Base-by-base conservation (phyloP, 2,888 invertebrate genomes). In the Stegana nigrithorax region DNA sequence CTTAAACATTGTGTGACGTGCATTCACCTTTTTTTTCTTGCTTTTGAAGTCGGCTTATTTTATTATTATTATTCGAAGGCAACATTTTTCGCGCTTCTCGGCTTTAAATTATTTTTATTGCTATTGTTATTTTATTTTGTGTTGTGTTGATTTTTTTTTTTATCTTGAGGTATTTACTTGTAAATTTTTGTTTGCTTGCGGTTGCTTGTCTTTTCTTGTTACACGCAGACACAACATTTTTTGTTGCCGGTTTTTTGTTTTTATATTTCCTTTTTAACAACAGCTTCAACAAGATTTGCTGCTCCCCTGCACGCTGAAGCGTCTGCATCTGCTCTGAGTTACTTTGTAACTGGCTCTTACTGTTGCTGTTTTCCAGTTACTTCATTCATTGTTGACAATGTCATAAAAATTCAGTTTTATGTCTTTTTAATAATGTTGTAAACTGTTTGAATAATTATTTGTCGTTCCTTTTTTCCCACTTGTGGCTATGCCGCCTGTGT, bases 361-460 rank as follows among this genome's bases (percentile, higher is more conserved):
- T 14, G 17, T 14, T 42, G 14, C n/a, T 17, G 17, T 42, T 42
- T 42, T 39, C n/a, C n/a, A n/a, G n/a, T n/a, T n/a, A n/a, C n/a
- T n/a, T n/a, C n/a, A n/a, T n/a, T n/a, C n/a, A n/a, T n/a, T 65
- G 61, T 59, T 66, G 65, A 64, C 60, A 75, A 67, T 73, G 66
- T 73, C 65, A 72, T 17, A 25, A 25, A 47, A 45, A 17, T 19
- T 12, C 47, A 47, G n/a, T 59, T 63, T 75, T 69, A 74, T 74
- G 73, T 66, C 59, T 74, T 74, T 76, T 74, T 76, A 75, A 75
- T 76, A 73, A 69, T 76, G 64, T 71, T 65, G 70, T 68, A 64
- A 66, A 62, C 59, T 66, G 55, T 26, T 58, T 12, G 62, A 71
- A 67, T 62, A 71, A 66, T 67, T 62, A 60, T 59, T 17, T 36